Base-by-base conservation (phyloP, 1,140 invertebrate species). In the Rhopalosiphum padi region DNA sequence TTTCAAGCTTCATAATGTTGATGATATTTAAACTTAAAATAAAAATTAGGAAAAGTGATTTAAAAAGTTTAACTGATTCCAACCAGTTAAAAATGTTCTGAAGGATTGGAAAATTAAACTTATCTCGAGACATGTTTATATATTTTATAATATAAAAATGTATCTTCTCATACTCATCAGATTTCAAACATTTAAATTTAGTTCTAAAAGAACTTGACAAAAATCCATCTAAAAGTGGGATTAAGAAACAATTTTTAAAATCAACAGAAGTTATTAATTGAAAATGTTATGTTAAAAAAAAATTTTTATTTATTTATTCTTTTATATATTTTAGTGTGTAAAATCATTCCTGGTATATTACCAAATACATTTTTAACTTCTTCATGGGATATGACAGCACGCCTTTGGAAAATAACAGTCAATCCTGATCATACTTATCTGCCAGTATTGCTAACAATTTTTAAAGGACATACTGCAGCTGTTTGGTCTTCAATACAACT, bases 331-430 rank as follows among this genome's bases (percentile, higher is more conserved):
- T 55, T 95, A 97, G 97, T 98, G 0, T 97, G 97, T 95, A 96
- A 96, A 94, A 95, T 98, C 41, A 96, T 95, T 77, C 95, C 96
- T 93, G 96, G 96, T 9, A 96, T 96, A 90, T 96, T 96, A 87
- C 90, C 94, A 21, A 95, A 95, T 53, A 96, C 96, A 35, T 96
- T 98, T 95, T 95, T 97, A 35, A 98, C 97, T 95, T 97, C 98
- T 83, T 99, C 98, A 23, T 99, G 98, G 98, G 99, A 99, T 95
- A 96, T 96, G 94, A 98, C 97, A 25, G 98, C 97, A 1, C 97
- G 97, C 94, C 46, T 94, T n/a, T 94, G 94, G 94, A 91, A 82
- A 68, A 37, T 94, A 21, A 93, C 68, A 37, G n/a, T 41, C 18
- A 51, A 86, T 5, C 21, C 91, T 37, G 91, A 93, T 93, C 77